These are phyloP conservation scores for Aphaenogaster floridana DNA, from an alignment of 1,140 invertebrate species.

Conservation along the genomic window DNA sequence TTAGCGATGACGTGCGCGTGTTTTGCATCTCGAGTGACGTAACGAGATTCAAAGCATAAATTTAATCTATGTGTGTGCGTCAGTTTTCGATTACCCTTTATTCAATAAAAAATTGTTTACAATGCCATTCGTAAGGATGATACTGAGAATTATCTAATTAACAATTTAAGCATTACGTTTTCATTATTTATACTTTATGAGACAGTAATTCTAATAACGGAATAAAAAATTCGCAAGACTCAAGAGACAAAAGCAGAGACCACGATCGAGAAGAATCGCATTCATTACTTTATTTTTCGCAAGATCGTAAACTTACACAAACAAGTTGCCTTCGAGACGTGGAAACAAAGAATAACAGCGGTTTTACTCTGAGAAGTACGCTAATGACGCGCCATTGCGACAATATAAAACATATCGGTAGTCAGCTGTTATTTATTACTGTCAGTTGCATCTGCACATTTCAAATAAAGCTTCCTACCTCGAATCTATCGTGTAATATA, in stretches of 20 bases:
- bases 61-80: background rate
- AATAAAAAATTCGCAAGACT: background rate
- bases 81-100: background rate
- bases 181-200: background rate
- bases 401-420: slow-evolving; percentile 21
- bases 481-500: background rate
- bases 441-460: slow-evolving; percentile 3
- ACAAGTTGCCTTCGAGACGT: slow-evolving; percentile 8
- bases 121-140: background rate
- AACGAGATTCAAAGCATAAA: slow-evolving; percentile 37
- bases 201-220: background rate
- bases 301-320: background rate
- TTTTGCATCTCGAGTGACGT: slow-evolving; percentile 32
- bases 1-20: slow-evolving; percentile 46
- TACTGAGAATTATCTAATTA: slow-evolving; percentile 1
- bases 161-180: background rate
- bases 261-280: background rate
- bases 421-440: slow-evolving; percentile 14
- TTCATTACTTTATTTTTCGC: background rate
- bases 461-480: background rate
- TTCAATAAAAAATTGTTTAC: background rate
- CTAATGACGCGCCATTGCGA: slow-evolving; percentile 37
- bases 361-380: slow-evolving; percentile 2
- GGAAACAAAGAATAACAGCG: slow-evolving; percentile 20
- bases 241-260: background rate